phyloP scores from a whole-genome alignment of 1,140 invertebrate species.

The Adelges cooleyi region DNA sequence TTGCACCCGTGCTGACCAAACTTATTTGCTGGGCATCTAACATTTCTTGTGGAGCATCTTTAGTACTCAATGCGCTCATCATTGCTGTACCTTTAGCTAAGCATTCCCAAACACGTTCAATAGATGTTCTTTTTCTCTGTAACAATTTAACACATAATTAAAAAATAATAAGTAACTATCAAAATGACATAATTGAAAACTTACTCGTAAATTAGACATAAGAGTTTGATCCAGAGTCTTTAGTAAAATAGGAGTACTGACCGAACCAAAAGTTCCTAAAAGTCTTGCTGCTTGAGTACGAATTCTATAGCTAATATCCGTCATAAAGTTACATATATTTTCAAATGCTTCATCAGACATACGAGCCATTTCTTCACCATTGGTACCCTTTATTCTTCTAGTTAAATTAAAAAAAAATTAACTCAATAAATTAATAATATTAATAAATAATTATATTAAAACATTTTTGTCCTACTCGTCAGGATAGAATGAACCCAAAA shows the following conservation, averaged over 20 bases:
- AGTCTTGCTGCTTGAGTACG: conserved; percentile 65
- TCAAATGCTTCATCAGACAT: conserved; percentile 94
- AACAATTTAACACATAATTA: conserved; percentile 30
- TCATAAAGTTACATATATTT: conserved; percentile 84
- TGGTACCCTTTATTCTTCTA: conserved; percentile 39
- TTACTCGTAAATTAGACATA: conserved; percentile 85
- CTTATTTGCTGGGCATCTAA: conserved; percentile 65
- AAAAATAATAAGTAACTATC: too few species aligned
- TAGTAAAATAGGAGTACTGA: conserved; percentile 79
- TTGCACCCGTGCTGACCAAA: conserved; percentile 83
- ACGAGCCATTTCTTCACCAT: conserved; percentile 62
- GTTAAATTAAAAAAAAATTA: too few species aligned
- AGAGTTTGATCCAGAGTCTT: conserved; percentile 95
- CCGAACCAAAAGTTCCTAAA: conserved; percentile 67
- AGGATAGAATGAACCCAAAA: conserved; percentile 73
- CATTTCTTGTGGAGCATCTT: conserved; percentile 70
- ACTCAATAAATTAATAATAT: too few species aligned
- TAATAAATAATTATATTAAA: too few species aligned
- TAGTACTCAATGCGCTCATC: conserved; percentile 80
- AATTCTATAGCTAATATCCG: conserved; percentile 80
- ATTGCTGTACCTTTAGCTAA: conserved; percentile 80
- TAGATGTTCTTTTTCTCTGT: conserved; percentile 55
- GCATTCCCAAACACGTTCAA: conserved; percentile 68
- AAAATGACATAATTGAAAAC: not conserved
- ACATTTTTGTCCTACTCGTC: conserved; percentile 54